Conservation (phyloP, 2,888 invertebrate genomes). For the Lysandra coridon region DNA sequence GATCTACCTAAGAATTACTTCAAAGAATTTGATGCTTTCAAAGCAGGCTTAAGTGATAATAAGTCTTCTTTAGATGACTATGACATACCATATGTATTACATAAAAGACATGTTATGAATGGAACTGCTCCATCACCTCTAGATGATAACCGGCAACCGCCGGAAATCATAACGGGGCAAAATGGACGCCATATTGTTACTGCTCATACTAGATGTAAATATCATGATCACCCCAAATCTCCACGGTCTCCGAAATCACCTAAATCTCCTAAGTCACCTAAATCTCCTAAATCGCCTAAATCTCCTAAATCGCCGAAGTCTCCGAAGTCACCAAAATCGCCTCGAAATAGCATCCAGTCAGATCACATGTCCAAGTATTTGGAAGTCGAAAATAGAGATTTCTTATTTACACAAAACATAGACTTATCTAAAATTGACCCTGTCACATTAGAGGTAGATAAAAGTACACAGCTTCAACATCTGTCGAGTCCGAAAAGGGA, state of each 20-base stretch:
- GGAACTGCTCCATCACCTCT: conserved; percentile 85
- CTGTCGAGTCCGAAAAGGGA: conserved; percentile 86
- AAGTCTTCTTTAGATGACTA: conserved; percentile 73
- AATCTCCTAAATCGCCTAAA: conserved; percentile 82
- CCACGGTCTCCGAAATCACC: conserved; percentile 80
- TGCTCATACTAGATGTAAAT: conserved; percentile 73
- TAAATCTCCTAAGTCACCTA: conserved; percentile 83
- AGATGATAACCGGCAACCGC: conserved; percentile 67
- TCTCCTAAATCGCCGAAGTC: conserved; percentile 78
- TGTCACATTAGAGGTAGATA: conserved; percentile 85
- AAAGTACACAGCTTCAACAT: conserved; percentile 82
- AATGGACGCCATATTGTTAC: conserved; percentile 71
- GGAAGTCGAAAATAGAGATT: conserved; percentile 80
- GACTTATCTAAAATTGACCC: conserved; percentile 88
- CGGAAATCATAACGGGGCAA: conserved; percentile 73
- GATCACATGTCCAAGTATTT: conserved; percentile 72
- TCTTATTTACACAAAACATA: conserved; percentile 87
- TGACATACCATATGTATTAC: conserved; percentile 91
- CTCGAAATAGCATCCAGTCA: conserved; percentile 69
- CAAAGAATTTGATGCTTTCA: conserved; percentile 82
- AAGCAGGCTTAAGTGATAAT: conserved; percentile 75
- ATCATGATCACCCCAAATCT: conserved; percentile 76
- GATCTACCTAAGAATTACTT: conserved; percentile 87
- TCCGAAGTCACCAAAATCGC: conserved; percentile 77
- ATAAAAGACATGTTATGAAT: conserved; percentile 92